A percentile compares a stretch with the other conserved stretches of the same genome.
Evolutionary conservation across 2,888 invertebrate genomes (phyloP).

Genomic region (Cylloceria caligata): DNA sequence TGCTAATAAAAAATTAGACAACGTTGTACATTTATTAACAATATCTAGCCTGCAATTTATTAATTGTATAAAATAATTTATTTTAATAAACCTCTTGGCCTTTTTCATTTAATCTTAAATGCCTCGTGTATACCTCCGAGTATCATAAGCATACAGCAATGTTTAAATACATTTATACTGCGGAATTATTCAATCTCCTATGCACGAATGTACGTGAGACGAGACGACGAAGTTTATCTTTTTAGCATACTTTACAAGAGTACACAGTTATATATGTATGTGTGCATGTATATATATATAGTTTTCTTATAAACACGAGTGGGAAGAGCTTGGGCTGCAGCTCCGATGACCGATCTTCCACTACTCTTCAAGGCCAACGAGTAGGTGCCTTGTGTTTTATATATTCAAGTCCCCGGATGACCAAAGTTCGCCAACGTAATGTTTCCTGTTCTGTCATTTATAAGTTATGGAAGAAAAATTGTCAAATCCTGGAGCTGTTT

Average conservation of each 20-base stretch:
- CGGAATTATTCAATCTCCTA: neutral
- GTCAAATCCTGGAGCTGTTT: slow-evolving; percentile 7
- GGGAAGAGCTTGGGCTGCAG: slow-evolving; percentile 21
- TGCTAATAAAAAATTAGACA: too few relatives aligned
- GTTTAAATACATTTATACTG: neutral
- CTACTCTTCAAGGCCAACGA: slow-evolving; percentile 46
- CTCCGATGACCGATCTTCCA: slow-evolving; percentile 50
- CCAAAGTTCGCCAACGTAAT: slow-evolving; percentile 41
- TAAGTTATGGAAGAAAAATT: neutral
- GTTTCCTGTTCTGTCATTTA: slow-evolving; percentile 16
- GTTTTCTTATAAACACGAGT: slow-evolving; percentile 10
- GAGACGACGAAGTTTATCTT: slow-evolving; percentile 6
- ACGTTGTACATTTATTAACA: too few relatives aligned
- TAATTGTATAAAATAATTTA: neutral
- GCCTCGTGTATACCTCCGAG: neutral
- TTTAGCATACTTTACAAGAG: slow-evolving; percentile 18
- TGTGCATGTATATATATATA: neutral
- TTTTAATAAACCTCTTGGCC: too few relatives aligned
- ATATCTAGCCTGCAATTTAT: neutral
- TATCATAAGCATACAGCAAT: neutral
- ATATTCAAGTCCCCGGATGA: slow-evolving; percentile 14
- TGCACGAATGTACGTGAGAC: neutral
- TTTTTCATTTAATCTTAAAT: neutral
- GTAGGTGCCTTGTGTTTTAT: slow-evolving; percentile 28
- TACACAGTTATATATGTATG: neutral